A percentile compares a stretch with the other conserved stretches of the same genome.
Conservation (phyloP, 2,113 vertebrate genomes). For the Herpailurus yagouaroundi region DNA sequence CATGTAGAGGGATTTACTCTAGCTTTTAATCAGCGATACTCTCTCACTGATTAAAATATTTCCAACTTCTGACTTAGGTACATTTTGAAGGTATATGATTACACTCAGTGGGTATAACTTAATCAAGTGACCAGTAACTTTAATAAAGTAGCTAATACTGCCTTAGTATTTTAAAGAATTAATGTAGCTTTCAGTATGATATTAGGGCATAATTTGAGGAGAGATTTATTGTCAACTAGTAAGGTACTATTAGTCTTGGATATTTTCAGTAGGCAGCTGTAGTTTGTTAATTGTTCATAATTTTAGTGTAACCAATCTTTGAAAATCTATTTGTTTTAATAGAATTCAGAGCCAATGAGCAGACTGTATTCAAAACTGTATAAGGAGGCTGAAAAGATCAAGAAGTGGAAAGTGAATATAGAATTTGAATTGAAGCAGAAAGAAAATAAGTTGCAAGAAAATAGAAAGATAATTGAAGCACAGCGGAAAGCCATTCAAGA, state of each 20-base stretch:
- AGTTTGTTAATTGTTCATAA: slow-evolving; percentile 50
- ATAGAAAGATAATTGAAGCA: slow-evolving; percentile 91
- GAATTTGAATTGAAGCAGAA: slow-evolving; percentile 91
- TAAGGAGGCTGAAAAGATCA: slow-evolving; percentile 96
- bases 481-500: slow-evolving; percentile 96
- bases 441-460: slow-evolving; percentile 92
- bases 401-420: slow-evolving; percentile 91
- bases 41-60: slow-evolving; percentile 11
- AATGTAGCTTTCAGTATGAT: slow-evolving; percentile 28
- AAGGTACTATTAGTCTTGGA: background rate
- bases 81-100: slow-evolving; percentile 35
- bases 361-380: slow-evolving; percentile 93
- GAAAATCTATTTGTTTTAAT: slow-evolving; percentile 72
- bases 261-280: slow-evolving; percentile 34
- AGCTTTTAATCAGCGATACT: slow-evolving; percentile 26
- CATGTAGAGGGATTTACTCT: slow-evolving; percentile 41
- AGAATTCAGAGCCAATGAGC: slow-evolving; percentile 87
- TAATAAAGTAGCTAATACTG: slow-evolving; percentile 15
- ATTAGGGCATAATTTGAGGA: background rate
- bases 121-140: slow-evolving; percentile 41
- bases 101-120: slow-evolving; percentile 17
- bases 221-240: background rate
- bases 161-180: slow-evolving; percentile 39
- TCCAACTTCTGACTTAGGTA: background rate
- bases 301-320: slow-evolving; percentile 68